These are phyloP conservation scores for Marcusenius ussheri DNA, from an alignment of 2,113 vertebrate genomes.

Conservation along the genomic window DNA sequence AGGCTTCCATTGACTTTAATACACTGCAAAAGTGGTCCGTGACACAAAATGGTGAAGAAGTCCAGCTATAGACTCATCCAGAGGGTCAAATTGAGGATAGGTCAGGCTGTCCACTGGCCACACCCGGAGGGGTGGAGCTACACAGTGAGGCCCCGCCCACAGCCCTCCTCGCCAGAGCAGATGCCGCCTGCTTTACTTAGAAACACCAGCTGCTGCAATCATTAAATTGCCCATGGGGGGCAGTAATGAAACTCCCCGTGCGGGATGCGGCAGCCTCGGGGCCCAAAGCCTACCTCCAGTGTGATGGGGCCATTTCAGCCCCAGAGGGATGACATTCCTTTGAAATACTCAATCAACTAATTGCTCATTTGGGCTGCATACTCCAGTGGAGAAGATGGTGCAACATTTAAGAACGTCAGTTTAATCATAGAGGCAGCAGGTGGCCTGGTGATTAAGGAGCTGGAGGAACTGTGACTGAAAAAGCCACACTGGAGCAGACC, in stretches of 20 bases:
- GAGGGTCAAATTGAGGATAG: not conserved
- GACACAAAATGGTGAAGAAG: not conserved
- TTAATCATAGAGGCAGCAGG: not conserved
- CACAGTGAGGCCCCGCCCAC: not conserved
- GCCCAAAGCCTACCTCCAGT: not conserved
- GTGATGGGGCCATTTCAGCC: not conserved
- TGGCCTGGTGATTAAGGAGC: not conserved
- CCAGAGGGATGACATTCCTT: not conserved
- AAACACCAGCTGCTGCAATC: constrained; percentile 23
- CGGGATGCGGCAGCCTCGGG: not conserved
- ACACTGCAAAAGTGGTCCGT: not conserved
- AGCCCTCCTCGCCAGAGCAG: not conserved
- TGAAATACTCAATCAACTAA: not conserved
- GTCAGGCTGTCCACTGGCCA: not conserved
- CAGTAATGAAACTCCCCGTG: not conserved
- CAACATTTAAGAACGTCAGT: not conserved
- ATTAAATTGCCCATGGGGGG: constrained; percentile 12
- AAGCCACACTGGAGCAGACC: not conserved
- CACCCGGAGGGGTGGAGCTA: not conserved
- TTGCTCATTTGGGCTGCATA: not conserved
- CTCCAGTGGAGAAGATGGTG: not conserved
- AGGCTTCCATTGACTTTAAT: not conserved
- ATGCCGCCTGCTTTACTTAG: constrained; percentile 17
- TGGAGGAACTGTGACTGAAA: not conserved
- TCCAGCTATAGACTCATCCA: not conserved